These are phyloP conservation scores for Zygaena filipendulae DNA, from an alignment of 2,888 invertebrate genomes.

Conservation along the genomic window DNA sequence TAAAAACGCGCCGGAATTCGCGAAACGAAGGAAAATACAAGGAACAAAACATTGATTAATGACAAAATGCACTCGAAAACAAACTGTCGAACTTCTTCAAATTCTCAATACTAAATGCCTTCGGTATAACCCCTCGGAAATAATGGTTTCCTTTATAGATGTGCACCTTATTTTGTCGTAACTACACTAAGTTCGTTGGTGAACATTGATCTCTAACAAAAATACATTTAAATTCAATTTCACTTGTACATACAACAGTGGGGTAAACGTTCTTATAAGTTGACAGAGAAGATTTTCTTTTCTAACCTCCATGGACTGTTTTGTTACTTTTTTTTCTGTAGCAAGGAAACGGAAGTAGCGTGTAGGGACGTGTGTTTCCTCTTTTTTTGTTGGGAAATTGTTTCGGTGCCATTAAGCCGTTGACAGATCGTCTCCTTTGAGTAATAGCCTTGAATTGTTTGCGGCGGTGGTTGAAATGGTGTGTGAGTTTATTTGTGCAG, in stretches of 20 bases:
- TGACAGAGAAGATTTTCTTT: slow-evolving; percentile 44
- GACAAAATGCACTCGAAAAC: slow-evolving; percentile 67
- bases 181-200: slow-evolving; percentile 15
- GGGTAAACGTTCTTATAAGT: slow-evolving; percentile 34
- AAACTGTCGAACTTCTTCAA: slow-evolving; percentile 69
- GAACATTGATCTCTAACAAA: slow-evolving; percentile 16
- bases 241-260: slow-evolving; percentile 15
- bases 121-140: slow-evolving; percentile 58
- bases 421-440: slow-evolving; percentile 61
- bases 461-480: slow-evolving; percentile 10
- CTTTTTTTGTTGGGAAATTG: slow-evolving; percentile 64
- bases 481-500: background rate
- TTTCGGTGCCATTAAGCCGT: slow-evolving; percentile 66
- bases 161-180: slow-evolving; percentile 22
- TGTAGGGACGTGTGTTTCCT: slow-evolving; percentile 61
- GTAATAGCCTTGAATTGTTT: slow-evolving; percentile 56
- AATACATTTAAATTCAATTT: slow-evolving; percentile 14
- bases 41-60: slow-evolving; percentile 67
- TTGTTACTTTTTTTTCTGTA: slow-evolving; percentile 56
- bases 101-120: slow-evolving; percentile 64
- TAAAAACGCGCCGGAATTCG: slow-evolving; percentile 32
- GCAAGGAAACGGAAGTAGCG: slow-evolving; percentile 53
- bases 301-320: slow-evolving; percentile 27
- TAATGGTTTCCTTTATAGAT: slow-evolving; percentile 61
- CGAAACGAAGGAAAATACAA: no score